Evolutionary conservation across 2,113 vertebrate genomes (phyloP), one percentile per base, ranked within the genome.

Genomic region (Myanophis thanlyinensis): DNA sequence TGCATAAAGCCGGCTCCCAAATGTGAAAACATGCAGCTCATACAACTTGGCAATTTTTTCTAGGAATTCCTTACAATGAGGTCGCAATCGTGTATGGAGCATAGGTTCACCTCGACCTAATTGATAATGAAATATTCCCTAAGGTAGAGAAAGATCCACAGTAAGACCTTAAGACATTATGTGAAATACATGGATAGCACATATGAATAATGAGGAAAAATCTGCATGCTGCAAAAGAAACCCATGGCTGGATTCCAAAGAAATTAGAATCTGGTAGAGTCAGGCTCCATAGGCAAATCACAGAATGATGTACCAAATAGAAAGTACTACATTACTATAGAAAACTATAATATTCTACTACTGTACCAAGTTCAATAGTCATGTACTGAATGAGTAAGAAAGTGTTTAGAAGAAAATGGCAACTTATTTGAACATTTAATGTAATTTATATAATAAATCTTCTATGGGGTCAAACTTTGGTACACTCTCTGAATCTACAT

Each of bases 121-220:
- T 96, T 99, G 99, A 97, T 99, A 99, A 96, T 99, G 99, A 93
- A 99, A 98, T 96, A 99, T 99, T 91, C 99, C 99, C 99, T 99
- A 96, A 1, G 92, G 96, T 40, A 94, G 84, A 95, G 46, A 27
- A 40, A 95, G 0, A 35, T 67, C 80, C 62, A n/a, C 25, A 62
- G 47, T 87, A 93, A 93, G 93, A 91, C 0, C 85, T 59, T 25
- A 54, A 51, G 5, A 88, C 73, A 5, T 30, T 88, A 91, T 59
- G 44, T 30, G 13, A 56, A 20, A 62, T 13, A 49, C 25, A 1
- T 90, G 94, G 93, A 22, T 91, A 89, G 88, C 89, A 51, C 25
- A 84, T 62, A 12, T 12, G 49, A 44, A 22, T 22, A 80, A 9
- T 80, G 73, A 80, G 18, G 73, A 44, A 44, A 80, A 80, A 80